A percentile compares a stretch with the other conserved stretches of the same genome.
Evolutionary conservation across 2,888 invertebrate genomes (phyloP).

Genomic region (Pristionchus maxplancki): DNA sequence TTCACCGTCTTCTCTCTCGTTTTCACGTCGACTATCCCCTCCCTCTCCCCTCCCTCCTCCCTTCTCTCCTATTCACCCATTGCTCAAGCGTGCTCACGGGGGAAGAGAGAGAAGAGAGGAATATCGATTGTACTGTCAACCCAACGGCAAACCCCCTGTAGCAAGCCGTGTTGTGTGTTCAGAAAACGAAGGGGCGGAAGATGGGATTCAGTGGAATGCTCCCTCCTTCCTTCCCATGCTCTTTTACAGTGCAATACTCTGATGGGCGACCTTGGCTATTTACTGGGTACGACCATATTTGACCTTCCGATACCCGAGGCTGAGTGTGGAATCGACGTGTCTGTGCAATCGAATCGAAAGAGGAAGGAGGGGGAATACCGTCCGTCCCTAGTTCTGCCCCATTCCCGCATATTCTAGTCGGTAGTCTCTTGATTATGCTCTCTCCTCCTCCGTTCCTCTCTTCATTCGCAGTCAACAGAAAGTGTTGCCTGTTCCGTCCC

Average conservation of each 20-base stretch:
- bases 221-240: neutral
- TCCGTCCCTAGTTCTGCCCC: neutral
- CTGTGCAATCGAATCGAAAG: neutral
- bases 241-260: neutral
- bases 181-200: neutral
- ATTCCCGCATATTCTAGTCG: neutral
- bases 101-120: neutral
- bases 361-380: no score
- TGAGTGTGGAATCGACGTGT: neutral
- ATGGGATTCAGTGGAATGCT: no score
- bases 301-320: neutral
- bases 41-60: neutral
- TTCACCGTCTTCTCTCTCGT: neutral
- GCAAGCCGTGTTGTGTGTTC: neutral
- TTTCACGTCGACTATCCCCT: neutral
- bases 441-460: neutral
- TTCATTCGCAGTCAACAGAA: neutral
- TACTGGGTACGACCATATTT: neutral
- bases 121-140: constrained; percentile 27
- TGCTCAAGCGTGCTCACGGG: neutral
- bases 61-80: neutral
- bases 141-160: neutral
- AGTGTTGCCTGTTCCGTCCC: neutral
- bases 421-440: constrained; percentile 3
- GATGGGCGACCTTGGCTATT: neutral